Percentiles rank a stretch among this genome's conserved stretches.
Evolutionary conservation across 1,140 invertebrate genomes (phyloP).

Genomic region (Nautilus pompilius): DNA sequence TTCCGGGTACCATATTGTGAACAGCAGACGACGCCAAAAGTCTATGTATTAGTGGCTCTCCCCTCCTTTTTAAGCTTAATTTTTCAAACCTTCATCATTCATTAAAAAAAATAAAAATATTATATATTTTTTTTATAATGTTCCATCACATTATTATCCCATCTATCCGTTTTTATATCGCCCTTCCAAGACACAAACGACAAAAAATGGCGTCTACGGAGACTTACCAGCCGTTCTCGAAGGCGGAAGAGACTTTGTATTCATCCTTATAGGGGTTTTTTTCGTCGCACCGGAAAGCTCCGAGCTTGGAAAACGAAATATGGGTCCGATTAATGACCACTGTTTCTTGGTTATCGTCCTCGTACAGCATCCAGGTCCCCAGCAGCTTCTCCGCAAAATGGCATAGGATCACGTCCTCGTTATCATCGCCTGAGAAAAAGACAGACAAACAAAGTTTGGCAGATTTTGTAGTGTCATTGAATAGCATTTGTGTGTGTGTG

Average conservation of each 20-base stretch:
- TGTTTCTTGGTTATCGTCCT: constrained; percentile 12
- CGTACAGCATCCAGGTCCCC: constrained; percentile 28
- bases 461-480: not conserved
- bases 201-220: not conserved
- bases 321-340: constrained; percentile 19
- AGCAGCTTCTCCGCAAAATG: constrained; percentile 10
- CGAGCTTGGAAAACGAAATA: constrained; percentile 21
- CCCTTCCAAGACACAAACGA: no score
- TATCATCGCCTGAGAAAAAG: not conserved
- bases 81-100: no score
- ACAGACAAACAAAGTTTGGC: no score
- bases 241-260: constrained; percentile 24
- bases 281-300: constrained; percentile 18
- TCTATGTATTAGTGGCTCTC: no score
- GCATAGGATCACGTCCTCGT: not conserved
- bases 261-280: constrained; percentile 9
- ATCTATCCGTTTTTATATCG: no score
- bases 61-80: no score
- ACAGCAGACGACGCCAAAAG: no score
- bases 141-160: no score
- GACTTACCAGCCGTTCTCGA: constrained; percentile 31
- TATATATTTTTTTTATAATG: no score
- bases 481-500: not conserved
- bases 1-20: no score
- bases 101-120: no score